phyloP scores from a whole-genome alignment of 2,888 invertebrate genomes.

The Pseudanteris insignis region DNA sequence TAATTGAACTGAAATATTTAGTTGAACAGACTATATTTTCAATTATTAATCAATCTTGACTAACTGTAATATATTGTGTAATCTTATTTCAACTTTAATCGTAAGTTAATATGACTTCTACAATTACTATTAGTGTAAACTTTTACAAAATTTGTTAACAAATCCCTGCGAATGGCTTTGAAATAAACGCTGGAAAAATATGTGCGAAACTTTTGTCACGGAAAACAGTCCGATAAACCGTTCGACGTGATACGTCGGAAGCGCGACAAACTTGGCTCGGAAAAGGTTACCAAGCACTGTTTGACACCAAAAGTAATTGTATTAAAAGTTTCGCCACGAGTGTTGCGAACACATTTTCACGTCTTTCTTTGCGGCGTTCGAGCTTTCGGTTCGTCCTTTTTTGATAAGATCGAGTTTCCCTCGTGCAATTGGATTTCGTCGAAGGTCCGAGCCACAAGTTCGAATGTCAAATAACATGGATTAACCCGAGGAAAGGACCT shows the following conservation, averaged over 20 bases:
- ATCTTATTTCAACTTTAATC: no score
- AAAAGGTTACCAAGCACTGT: constrained; percentile 3
- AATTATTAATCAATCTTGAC: no score
- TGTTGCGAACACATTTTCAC: constrained; percentile 18
- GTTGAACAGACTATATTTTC: no score
- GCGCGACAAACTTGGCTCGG: neutral
- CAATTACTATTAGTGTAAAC: no score
- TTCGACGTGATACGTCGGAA: neutral
- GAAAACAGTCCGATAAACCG: neutral
- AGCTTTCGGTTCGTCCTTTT: constrained; percentile 19
- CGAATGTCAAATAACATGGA: constrained; percentile 28
- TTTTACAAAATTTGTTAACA: no score
- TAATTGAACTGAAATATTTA: no score
- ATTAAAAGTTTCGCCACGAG: constrained; percentile 30
- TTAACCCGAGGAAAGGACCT: constrained; percentile 19
- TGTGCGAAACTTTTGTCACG: neutral
- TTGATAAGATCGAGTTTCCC: constrained; percentile 35
- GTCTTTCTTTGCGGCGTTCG: constrained; percentile 10
- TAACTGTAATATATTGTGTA: no score
- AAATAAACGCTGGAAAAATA: neutral
- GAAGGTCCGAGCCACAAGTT: constrained; percentile 17
- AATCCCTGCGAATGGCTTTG: no score
- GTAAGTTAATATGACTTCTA: no score
- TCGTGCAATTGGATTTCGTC: constrained; percentile 24
- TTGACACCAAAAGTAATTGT: constrained; percentile 28